Conservation (phyloP, 2,797 vertebrate genomes). For the Heteromormyrus szaboi region DNA sequence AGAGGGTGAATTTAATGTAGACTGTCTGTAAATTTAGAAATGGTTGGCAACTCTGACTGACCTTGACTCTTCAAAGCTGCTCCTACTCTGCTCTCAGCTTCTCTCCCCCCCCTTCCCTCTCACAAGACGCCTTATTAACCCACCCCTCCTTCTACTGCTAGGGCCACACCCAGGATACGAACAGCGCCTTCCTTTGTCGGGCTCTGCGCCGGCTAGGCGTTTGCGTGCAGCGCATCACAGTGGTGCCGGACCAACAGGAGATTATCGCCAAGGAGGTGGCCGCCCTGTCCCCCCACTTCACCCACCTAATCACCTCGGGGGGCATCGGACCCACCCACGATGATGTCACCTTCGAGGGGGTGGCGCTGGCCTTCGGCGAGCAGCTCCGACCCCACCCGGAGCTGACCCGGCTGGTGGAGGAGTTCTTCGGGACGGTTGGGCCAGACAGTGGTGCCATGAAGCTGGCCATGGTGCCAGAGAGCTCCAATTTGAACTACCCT, state of each 20-base stretch:
- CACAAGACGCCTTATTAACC: neutral
- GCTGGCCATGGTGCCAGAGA: constrained; percentile 72
- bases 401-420: constrained; percentile 61
- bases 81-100: neutral
- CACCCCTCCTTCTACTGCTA: constrained; percentile 36
- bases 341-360: constrained; percentile 85
- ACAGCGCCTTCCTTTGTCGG: constrained; percentile 80
- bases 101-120: neutral
- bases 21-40: neutral
- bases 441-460: constrained; percentile 70
- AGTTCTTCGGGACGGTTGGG: constrained; percentile 61
- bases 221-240: constrained; percentile 72
- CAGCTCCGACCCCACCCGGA: constrained; percentile 69
- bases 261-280: constrained; percentile 77
- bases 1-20: neutral
- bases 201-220: constrained; percentile 79
- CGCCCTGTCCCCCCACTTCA: constrained; percentile 67
- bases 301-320: constrained; percentile 82
- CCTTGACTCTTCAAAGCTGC: neutral
- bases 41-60: neutral
- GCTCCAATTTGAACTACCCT: constrained; percentile 81
- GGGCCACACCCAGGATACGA: constrained; percentile 90
- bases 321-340: constrained; percentile 94
- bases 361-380: constrained; percentile 82
- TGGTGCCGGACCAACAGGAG: constrained; percentile 77